These are phyloP conservation scores for Strigamia maritima DNA, from an alignment of 2,888 invertebrate species.

Conservation along the genomic window DNA sequence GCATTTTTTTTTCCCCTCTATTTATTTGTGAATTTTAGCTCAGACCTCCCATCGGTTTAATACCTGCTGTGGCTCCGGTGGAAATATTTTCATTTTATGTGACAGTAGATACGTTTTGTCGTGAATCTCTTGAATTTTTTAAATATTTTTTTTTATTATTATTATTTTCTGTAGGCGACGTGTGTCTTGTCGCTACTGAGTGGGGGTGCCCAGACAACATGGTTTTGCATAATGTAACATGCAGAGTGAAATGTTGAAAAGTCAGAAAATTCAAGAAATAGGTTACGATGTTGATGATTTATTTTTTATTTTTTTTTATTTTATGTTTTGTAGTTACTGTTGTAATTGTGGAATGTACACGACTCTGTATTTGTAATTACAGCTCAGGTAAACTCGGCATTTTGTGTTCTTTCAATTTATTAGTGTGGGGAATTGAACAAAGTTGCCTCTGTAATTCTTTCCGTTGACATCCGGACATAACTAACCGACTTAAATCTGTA, in stretches of 20 bases:
- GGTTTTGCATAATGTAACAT: not conserved
- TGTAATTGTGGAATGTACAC: not conserved
- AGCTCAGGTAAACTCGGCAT: not conserved
- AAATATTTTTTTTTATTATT: not conserved
- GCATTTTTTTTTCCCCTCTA: not conserved
- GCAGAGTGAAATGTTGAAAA: not conserved
- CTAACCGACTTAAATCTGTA: not conserved
- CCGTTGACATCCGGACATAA: not conserved
- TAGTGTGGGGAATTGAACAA: not conserved
- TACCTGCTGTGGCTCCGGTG: not conserved
- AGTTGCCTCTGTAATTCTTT: conserved; percentile 1
- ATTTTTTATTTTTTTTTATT: not conserved
- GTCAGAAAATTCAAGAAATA: not conserved
- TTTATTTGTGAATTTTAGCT: not conserved
- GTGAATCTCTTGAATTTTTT: not conserved
- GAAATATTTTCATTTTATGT: not conserved
- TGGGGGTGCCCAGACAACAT: not conserved
- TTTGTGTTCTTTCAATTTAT: not conserved
- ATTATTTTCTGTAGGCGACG: not conserved
- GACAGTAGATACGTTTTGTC: not conserved
- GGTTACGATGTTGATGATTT: not conserved
- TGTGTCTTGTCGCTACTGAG: not conserved
- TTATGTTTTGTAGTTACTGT: not conserved
- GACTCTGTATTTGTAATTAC: not conserved
- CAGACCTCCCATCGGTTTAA: not conserved